Evolutionary conservation across 2,888 invertebrate genomes (phyloP), one percentile per base, ranked within the genome.

Genomic region (Aleiodes alternator): DNA sequence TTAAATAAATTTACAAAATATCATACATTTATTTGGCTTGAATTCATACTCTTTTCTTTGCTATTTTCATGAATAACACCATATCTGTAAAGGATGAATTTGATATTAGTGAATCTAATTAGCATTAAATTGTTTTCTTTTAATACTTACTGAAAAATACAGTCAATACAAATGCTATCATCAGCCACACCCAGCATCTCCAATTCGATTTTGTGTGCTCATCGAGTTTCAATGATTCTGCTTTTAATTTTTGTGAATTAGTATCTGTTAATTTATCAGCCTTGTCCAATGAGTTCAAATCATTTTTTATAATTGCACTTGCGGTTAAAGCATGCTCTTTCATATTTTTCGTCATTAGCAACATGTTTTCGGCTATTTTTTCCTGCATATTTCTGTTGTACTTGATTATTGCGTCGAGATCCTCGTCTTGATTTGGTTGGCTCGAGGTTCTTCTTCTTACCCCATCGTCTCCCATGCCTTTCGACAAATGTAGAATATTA

Each of bases 101-200:
- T 59, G 4, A 9, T 29, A 14, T 23, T 9, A 66, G 50, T 57
- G 4, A 61, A 29, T 50, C 34, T 11, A 9, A 50, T 23, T 23
- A 55, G 11, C 23, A 9, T 34, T 9, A 3, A 34, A 51, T 23
- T 55, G n/a, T n/a, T 75, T 71, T 66, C 75, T 57, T 12, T 31
- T 4, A 72, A 59, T 78, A 80, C 95, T 93, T 90, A 96, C 96
- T 95, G 78, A 98, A 94, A 90, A 98, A 98, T 82, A 96, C 94
- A 74, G 94, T 91, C 88, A 96, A 93, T 64, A 98, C 97, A 68
- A 96, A 91, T 6, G 94, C 93, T 72, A 98, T 91, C 95, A 98
- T 95, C 51, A 97, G 90, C 97, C 97, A 98, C 81, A 98, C 93
- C 97, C 97, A 97, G 89, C 98, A 98, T 86, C 96, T 96, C 93